Evolutionary conservation across 2,797 vertebrate species (phyloP).

Genomic region (Phalloptychus januarius): DNA sequence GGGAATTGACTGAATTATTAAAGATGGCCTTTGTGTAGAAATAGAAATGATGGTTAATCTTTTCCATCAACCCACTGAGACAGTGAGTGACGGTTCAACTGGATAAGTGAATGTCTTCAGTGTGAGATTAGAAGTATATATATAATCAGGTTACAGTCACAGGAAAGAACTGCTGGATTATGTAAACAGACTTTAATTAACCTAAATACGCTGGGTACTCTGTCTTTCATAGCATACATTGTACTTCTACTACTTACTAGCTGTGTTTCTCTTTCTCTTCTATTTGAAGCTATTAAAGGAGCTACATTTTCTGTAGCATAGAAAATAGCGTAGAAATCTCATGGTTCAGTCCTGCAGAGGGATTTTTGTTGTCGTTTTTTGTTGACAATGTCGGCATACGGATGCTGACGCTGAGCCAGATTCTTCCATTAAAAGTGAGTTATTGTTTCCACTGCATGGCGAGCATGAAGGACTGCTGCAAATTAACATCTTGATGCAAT

Average conservation of each 20-base stretch:
- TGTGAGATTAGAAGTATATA: slow-evolving; percentile 62
- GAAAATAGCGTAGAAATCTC: not conserved
- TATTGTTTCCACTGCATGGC: not conserved
- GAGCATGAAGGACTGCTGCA: not conserved
- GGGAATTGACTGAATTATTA: not conserved
- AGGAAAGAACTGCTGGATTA: slow-evolving; percentile 66
- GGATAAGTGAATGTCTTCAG: slow-evolving; percentile 40
- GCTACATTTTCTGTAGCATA: not conserved
- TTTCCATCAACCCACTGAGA: too few species aligned
- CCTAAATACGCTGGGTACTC: slow-evolving; percentile 20
- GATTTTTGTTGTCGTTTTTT: not conserved
- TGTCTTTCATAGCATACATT: not conserved
- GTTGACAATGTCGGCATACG: not conserved
- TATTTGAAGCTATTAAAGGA: not conserved
- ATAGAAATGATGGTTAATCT: not conserved
- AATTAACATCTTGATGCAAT: not conserved
- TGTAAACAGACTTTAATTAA: slow-evolving; percentile 60
- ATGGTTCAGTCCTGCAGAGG: not conserved
- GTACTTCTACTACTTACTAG: too few species aligned
- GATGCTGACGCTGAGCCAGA: not conserved
- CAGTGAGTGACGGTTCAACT: slow-evolving; percentile 12
- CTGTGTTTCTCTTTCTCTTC: not conserved
- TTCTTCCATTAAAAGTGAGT: not conserved
- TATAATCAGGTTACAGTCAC: slow-evolving; percentile 67
- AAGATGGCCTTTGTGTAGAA: not conserved